Evolutionary conservation across 2,797 vertebrate genomes (phyloP).

Genomic region (Sebastes iracundus): DNA sequence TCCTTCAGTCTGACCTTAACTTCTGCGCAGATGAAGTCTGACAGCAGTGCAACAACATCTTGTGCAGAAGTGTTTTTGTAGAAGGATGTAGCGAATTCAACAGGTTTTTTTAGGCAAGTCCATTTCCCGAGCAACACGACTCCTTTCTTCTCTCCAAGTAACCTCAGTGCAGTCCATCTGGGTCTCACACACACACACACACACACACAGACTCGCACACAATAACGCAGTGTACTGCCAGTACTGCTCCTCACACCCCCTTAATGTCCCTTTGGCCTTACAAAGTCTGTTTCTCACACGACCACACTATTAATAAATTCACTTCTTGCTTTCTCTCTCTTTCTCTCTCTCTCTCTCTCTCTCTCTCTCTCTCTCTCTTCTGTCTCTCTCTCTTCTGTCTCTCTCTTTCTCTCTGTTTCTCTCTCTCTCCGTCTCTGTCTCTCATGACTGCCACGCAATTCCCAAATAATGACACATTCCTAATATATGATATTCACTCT

Average conservation of each 20-base stretch:
- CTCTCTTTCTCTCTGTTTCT: no score
- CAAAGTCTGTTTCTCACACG: constrained; percentile 75
- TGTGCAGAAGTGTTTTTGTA: constrained; percentile 40
- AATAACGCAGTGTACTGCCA: constrained; percentile 72
- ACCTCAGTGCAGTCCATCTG: constrained; percentile 78
- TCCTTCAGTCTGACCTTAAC: not conserved
- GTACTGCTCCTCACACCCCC: constrained; percentile 72
- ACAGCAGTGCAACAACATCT: constrained; percentile 35
- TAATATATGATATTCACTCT: constrained; percentile 23
- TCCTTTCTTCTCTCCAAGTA: constrained; percentile 73
- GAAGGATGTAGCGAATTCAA: constrained; percentile 52
- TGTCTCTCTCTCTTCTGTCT: no score
- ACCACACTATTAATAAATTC: constrained; percentile 61
- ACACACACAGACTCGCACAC: constrained; percentile 38
- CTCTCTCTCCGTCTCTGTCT: not conserved
- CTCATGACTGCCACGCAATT: constrained; percentile 6
- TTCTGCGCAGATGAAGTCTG: constrained; percentile 32
- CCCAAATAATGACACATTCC: constrained; percentile 35
- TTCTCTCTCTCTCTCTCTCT: not conserved
- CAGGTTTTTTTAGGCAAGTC: constrained; percentile 49
- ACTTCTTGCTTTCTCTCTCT: constrained; percentile 5
- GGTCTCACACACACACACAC: constrained; percentile 44
- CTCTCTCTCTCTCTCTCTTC: no score
- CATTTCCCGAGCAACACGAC: constrained; percentile 62
- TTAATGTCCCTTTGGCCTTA: constrained; percentile 70